A percentile compares a stretch with the other conserved stretches of the same genome.
Conservation (phyloP, 1,140 invertebrate species). For the Drosophila fuyamai region DNA sequence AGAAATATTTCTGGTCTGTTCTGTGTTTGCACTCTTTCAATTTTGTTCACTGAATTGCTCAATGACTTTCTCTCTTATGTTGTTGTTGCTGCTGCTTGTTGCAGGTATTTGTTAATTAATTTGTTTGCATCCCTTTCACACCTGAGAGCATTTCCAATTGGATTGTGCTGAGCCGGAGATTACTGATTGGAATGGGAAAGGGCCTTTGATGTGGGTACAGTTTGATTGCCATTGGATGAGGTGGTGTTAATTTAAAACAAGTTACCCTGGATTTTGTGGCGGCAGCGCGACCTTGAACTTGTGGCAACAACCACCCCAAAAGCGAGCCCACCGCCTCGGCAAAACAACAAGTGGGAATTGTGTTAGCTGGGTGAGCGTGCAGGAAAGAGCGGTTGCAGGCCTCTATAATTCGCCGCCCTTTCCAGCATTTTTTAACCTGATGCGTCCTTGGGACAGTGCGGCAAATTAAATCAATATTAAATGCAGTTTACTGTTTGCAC, state of each 20-base stretch:
- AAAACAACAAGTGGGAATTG: constrained; percentile 38
- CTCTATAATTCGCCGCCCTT: background rate
- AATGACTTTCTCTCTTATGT: constrained; percentile 6
- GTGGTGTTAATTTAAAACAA: constrained; percentile 31
- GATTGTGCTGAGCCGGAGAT: constrained; percentile 8
- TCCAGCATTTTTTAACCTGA: constrained; percentile 1
- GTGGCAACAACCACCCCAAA: constrained; percentile 42
- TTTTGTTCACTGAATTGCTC: constrained; percentile 31
- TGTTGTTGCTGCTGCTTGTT: constrained; percentile 35
- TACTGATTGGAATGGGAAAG: constrained; percentile 32
- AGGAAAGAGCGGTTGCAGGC: constrained; percentile 6
- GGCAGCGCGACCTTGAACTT: constrained; percentile 66
- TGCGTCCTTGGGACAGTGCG: constrained; percentile 32
- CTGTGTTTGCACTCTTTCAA: constrained; percentile 13
- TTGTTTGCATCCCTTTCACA: constrained; percentile 26
- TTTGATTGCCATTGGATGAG: constrained; percentile 27
- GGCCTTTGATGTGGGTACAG: constrained; percentile 1
- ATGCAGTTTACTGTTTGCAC: constrained; percentile 41
- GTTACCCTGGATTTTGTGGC: constrained; percentile 14
- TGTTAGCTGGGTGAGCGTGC: constrained; percentile 11
- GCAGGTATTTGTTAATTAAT: constrained; percentile 70
- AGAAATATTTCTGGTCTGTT: background rate
- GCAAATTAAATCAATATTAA: constrained; percentile 74
- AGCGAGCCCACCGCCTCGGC: constrained; percentile 20
- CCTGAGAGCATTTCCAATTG: constrained; percentile 41